phyloP scores from a whole-genome alignment of 1,140 invertebrate genomes.

The Saccostrea glomerata region DNA sequence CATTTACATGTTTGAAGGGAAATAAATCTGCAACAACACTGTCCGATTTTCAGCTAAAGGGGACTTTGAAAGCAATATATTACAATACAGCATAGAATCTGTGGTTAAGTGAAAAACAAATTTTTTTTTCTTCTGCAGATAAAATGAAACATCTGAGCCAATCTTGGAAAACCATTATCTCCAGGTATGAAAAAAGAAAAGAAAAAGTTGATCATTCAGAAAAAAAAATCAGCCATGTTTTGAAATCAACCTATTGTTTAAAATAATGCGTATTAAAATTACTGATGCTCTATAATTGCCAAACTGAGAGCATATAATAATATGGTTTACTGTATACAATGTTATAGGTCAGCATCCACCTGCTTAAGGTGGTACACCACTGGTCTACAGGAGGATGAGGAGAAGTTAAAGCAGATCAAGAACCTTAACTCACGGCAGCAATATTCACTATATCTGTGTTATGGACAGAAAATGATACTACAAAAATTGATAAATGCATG shows the following conservation, averaged over 20 bases:
- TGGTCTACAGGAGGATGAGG: neutral
- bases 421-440: neutral
- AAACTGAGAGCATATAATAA: no score
- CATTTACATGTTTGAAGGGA: no score
- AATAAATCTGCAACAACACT: no score
- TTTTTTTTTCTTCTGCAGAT: neutral
- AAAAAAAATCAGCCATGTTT: no score
- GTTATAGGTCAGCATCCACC: neutral
- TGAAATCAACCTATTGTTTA: no score
- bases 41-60: no score
- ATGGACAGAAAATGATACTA: conserved; percentile 25
- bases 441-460: neutral
- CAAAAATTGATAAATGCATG: conserved; percentile 28
- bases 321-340: neutral
- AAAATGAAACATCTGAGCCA: conserved; percentile 27
- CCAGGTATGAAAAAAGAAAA: neutral
- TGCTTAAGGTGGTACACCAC: neutral
- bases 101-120: no score
- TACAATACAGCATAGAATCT: no score
- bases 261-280: no score
- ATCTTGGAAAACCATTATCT: conserved; percentile 14
- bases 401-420: neutral
- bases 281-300: no score
- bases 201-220: no score
- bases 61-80: no score